Conservation (phyloP, 1,140 invertebrate genomes). For the Drosophila cardini region DNA sequence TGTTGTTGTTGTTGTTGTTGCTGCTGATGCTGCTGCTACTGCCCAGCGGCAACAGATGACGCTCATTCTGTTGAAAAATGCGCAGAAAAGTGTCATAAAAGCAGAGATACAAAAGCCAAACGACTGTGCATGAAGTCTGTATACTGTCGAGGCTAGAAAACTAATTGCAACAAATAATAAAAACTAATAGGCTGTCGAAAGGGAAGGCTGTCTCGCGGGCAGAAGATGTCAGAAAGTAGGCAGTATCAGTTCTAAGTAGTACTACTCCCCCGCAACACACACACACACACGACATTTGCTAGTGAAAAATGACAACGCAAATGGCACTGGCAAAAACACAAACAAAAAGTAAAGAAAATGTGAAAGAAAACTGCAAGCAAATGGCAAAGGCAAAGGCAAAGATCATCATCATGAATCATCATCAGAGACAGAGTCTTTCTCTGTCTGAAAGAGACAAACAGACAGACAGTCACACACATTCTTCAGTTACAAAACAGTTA, state of each 20-base stretch:
- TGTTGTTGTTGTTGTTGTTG: conserved; percentile 35
- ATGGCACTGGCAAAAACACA: conserved; percentile 36
- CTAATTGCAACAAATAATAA: conserved; percentile 82
- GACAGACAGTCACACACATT: conserved; percentile 35
- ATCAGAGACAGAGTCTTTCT: conserved; percentile 42
- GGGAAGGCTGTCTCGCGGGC: conserved; percentile 35
- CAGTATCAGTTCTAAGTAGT: conserved; percentile 25
- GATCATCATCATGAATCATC: conserved; percentile 83
- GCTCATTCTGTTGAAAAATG: conserved; percentile 77
- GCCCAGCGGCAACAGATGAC: conserved; percentile 75
- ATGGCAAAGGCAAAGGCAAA: conserved; percentile 53
- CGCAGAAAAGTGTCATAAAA: conserved; percentile 76
- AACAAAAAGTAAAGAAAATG: not conserved
- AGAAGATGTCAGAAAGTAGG: not conserved
- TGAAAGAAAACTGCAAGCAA: conserved; percentile 63
- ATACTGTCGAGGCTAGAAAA: conserved; percentile 51
- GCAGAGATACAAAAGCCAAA: conserved; percentile 22
- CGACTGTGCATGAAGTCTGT: not conserved
- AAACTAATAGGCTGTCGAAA: conserved; percentile 83
- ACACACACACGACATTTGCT: conserved; percentile 35
- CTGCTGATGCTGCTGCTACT: conserved; percentile 53
- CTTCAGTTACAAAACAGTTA: conserved; percentile 30
- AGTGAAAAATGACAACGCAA: conserved; percentile 74
- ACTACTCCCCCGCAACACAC: conserved; percentile 3
- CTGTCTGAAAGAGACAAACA: conserved; percentile 3